phyloP scores from a whole-genome alignment of 35 echinoderm and acorn worm genomes.

The Patiria miniata region DNA sequence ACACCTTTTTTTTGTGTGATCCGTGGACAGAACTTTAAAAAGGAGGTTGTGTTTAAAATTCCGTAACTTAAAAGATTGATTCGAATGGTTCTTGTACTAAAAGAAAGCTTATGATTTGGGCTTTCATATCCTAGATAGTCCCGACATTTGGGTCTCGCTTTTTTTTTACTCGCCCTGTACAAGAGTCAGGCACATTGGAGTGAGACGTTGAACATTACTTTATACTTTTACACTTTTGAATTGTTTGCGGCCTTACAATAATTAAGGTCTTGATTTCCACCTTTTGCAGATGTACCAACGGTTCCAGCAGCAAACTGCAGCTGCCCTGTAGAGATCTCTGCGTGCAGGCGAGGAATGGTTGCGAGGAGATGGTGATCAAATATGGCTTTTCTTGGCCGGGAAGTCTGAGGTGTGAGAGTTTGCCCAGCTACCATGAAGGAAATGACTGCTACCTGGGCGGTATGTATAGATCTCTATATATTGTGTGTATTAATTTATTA shows the following conservation, averaged over 20 bases:
- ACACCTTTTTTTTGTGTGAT: too few species aligned
- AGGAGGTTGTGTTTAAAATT: too few species aligned
- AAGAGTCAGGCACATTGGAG: neutral
- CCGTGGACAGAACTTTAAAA: too few species aligned
- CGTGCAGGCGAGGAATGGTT: slow-evolving; percentile 46
- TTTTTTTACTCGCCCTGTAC: too few species aligned
- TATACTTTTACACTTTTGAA: neutral
- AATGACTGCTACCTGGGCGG: neutral
- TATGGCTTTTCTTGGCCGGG: slow-evolving; percentile 75
- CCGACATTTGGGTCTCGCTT: too few species aligned
- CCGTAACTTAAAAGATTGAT: too few species aligned
- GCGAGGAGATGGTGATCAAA: slow-evolving; percentile 48
- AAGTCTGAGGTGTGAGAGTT: slow-evolving; percentile 37
- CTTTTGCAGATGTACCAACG: neutral
- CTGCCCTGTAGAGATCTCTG: slow-evolving; percentile 62
- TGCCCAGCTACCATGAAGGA: slow-evolving; percentile 1
- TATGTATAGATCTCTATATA: neutral
- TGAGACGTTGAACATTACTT: too few species aligned
- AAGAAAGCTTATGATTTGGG: too few species aligned
- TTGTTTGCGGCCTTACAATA: too few species aligned
- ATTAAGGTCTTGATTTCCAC: neutral
- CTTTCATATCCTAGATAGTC: too few species aligned
- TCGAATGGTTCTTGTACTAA: too few species aligned
- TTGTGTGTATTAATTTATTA: neutral
- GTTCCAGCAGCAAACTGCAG: neutral